These are phyloP conservation scores for Drosophila demipolita DNA, from an alignment of 2,888 invertebrate genomes.

Conservation along the genomic window DNA sequence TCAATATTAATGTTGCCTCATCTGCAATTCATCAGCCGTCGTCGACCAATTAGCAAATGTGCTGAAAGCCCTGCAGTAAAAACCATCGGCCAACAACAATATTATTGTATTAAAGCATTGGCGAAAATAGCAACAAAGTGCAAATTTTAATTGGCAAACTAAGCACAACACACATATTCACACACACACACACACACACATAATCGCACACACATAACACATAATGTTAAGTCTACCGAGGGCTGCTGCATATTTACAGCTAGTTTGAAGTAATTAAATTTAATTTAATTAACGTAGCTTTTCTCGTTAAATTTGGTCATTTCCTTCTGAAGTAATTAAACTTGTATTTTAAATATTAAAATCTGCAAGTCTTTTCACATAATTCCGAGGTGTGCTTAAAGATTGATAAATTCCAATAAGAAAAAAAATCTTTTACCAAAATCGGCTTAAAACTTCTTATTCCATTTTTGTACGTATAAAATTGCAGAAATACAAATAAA, in stretches of 20 bases:
- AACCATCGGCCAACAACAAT: conserved; percentile 14
- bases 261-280: background rate
- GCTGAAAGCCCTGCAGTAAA: conserved; percentile 32
- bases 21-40: conserved; percentile 18
- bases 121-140: conserved; percentile 68
- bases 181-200: conserved; percentile 9
- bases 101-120: conserved; percentile 45
- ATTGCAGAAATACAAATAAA: no score
- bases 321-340: background rate
- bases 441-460: no score
- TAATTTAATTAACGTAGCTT: background rate
- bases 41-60: conserved; percentile 33
- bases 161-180: conserved; percentile 13
- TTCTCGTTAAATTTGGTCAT: background rate
- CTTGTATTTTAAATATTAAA: background rate
- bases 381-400: background rate
- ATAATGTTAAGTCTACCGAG: conserved; percentile 1
- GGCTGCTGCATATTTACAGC: conserved; percentile 15
- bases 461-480: no score
- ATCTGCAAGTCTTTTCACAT: background rate
- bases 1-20: conserved; percentile 62
- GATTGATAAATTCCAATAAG: background rate
- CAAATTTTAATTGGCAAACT: conserved; percentile 73
- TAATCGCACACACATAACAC: background rate
- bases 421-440: background rate